Conservation (phyloP, 2,797 vertebrate genomes). For the Lacerta agilis region DNA sequence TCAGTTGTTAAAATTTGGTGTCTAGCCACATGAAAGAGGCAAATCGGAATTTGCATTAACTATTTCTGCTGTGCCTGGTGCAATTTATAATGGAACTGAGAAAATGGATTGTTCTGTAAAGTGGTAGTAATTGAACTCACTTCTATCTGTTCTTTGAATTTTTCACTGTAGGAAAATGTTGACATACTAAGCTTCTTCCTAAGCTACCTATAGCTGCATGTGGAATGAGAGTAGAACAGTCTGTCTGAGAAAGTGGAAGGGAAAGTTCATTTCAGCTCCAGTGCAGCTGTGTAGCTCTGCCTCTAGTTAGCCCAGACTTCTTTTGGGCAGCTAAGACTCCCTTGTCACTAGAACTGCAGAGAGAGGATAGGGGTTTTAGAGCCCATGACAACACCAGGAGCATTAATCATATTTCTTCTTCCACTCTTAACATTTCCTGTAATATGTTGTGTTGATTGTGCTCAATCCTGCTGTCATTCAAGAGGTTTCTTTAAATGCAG, state of each 20-base stretch:
- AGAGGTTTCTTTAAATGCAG: constrained; percentile 50
- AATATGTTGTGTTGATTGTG: constrained; percentile 60
- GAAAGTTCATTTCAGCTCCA: neutral
- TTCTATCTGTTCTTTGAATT: neutral
- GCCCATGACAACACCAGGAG: neutral
- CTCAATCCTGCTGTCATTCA: constrained; percentile 30
- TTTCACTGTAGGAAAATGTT: neutral
- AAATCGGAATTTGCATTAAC: neutral
- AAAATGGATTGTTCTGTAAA: neutral
- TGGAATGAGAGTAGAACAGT: neutral
- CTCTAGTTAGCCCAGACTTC: neutral
- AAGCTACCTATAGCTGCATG: neutral
- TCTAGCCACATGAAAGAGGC: neutral
- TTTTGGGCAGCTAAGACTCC: neutral
- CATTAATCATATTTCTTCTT: constrained; percentile 35
- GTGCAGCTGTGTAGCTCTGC: neutral
- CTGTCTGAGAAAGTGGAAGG: neutral
- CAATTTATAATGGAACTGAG: neutral
- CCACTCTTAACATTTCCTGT: constrained; percentile 59
- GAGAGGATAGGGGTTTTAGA: too few species aligned
- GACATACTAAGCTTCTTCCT: neutral
- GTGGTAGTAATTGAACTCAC: too few species aligned
- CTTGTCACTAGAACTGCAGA: neutral
- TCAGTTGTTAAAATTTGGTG: neutral
- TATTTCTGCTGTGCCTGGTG: neutral